A percentile compares a stretch with the other conserved stretches of the same genome.
Evolutionary conservation across 2,888 invertebrate species (phyloP).

Genomic region (Melangyna quadrimaculata): DNA sequence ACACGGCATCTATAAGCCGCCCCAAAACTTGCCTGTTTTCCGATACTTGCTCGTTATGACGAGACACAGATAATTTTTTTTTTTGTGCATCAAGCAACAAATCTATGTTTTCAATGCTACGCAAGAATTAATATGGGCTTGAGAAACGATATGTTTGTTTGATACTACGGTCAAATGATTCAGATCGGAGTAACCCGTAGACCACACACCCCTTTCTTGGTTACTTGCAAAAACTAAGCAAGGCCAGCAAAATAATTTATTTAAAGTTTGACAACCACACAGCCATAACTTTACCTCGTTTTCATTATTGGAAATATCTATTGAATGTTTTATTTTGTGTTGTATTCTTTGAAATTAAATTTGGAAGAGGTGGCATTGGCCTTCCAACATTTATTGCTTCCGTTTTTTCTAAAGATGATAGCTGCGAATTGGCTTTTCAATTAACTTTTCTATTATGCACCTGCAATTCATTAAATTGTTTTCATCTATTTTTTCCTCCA

Average conservation of each 20-base stretch:
- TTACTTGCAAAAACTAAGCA: not conserved
- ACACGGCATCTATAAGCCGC: not conserved
- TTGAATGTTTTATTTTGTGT: not conserved
- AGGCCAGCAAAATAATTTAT: not conserved
- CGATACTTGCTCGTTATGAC: not conserved
- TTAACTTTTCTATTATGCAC: not conserved
- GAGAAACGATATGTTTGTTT: not conserved
- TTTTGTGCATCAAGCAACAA: not conserved
- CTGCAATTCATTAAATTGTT: not conserved
- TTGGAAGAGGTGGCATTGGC: not conserved
- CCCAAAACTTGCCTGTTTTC: not conserved
- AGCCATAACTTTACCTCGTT: not conserved
- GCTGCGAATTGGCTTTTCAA: not conserved
- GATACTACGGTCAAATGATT: not conserved
- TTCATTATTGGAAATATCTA: not conserved
- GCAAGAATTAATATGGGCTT: not conserved
- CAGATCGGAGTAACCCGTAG: not conserved
- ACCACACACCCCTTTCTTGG: not conserved
- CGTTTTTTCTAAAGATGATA: not conserved
- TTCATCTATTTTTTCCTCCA: not conserved
- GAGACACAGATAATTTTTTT: not conserved
- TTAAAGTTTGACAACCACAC: not conserved
- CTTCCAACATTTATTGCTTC: not conserved
- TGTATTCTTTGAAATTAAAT: not conserved
- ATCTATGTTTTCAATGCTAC: not conserved